These are phyloP conservation scores for Heliconius nattereri DNA, from an alignment of 1,140 invertebrate genomes.

Conservation along the genomic window DNA sequence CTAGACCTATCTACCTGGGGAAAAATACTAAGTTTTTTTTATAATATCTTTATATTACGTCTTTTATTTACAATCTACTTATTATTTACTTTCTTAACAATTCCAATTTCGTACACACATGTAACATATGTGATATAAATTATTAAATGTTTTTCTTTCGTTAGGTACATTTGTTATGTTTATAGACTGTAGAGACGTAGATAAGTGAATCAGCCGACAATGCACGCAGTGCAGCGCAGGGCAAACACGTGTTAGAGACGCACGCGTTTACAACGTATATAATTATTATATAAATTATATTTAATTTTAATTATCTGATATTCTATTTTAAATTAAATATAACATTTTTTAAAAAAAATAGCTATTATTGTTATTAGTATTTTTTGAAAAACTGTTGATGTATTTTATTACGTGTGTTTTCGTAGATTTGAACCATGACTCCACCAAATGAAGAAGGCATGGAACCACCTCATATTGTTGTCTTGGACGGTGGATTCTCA, in stretches of 20 bases:
- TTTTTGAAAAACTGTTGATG: background rate
- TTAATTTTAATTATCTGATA: background rate
- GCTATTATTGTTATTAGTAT: background rate
- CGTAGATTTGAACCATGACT: constrained; percentile 55
- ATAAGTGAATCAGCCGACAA: constrained; percentile 25
- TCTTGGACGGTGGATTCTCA: constrained; percentile 90
- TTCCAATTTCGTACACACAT: too few species aligned
- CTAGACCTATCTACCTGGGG: too few species aligned
- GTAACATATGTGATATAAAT: background rate
- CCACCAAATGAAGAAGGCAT: constrained; percentile 55
- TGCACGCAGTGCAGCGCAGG: constrained; percentile 17
- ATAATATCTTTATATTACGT: too few species aligned
- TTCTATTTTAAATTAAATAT: background rate
- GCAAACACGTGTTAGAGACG: constrained; percentile 23
- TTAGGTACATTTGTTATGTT: constrained; percentile 8
- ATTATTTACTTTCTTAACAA: too few species aligned
- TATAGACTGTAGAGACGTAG: constrained; percentile 21
- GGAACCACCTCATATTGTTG: constrained; percentile 74
- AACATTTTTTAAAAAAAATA: too few species aligned
- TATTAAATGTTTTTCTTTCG: background rate
- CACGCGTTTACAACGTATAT: constrained; percentile 18
- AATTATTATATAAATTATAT: constrained; percentile 8
- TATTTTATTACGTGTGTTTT: constrained; percentile 5
- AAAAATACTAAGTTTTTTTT: too few species aligned
- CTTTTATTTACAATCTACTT: too few species aligned